These are phyloP conservation scores for Luehdorfia chinensis DNA, from an alignment of 1,140 invertebrate genomes.

Conservation along the genomic window DNA sequence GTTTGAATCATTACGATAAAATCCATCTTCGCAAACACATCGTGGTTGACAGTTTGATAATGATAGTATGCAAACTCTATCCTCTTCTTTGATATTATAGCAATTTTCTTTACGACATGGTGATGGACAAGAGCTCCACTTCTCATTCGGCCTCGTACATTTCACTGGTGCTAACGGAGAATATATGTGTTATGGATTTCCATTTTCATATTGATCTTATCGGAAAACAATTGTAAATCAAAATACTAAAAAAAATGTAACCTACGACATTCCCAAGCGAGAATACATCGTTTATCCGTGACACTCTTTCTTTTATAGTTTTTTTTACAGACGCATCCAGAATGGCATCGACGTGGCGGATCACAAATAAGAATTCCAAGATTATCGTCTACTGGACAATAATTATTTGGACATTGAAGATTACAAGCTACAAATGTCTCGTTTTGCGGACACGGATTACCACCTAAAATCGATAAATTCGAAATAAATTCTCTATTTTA, in stretches of 20 bases:
- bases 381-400: slow-evolving; percentile 39
- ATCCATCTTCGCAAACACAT: slow-evolving; percentile 33
- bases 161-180: slow-evolving; percentile 35
- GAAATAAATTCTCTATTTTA: no score
- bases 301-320: slow-evolving; percentile 29
- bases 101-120: slow-evolving; percentile 33
- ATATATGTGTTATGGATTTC: no score
- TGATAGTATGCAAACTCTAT: slow-evolving; percentile 7
- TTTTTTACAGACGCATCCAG: slow-evolving; percentile 36
- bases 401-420: slow-evolving; percentile 34
- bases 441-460: slow-evolving; percentile 30
- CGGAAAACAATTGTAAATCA: no score
- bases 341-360: slow-evolving; percentile 29
- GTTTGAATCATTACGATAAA: slow-evolving; percentile 25
- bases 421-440: slow-evolving; percentile 35
- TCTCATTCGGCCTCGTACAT: slow-evolving; percentile 39
- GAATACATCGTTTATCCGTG: slow-evolving; percentile 34
- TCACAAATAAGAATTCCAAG: slow-evolving; percentile 28
- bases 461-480: slow-evolving; percentile 33
- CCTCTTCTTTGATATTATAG: slow-evolving; percentile 16
- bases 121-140: slow-evolving; percentile 29
- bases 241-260: no score
- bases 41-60: slow-evolving; percentile 21
- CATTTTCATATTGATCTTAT: no score
- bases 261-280: slow-evolving; percentile 48